Conservation (phyloP, 2,888 invertebrate genomes). For the Spodoptera exigua region DNA sequence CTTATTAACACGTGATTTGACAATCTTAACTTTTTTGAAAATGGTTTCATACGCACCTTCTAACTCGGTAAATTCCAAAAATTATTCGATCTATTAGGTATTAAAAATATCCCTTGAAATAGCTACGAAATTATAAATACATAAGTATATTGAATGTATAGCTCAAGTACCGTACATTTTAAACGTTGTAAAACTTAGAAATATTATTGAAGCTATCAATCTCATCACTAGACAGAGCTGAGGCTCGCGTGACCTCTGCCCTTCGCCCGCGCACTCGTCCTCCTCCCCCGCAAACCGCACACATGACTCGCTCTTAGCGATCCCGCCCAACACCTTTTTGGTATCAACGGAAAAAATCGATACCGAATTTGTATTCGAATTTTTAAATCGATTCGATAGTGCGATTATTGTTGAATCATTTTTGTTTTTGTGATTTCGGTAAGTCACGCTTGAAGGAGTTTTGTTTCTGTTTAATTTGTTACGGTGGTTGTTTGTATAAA, state of each 20-base stretch:
- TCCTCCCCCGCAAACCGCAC: constrained; percentile 65
- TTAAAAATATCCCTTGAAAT: neutral
- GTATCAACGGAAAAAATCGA: constrained; percentile 78
- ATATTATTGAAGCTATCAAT: constrained; percentile 62
- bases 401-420: constrained; percentile 44
- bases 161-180: constrained; percentile 14
- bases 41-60: too few relatives aligned
- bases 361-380: constrained; percentile 67
- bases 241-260: constrained; percentile 84
- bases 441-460: constrained; percentile 29
- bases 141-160: constrained; percentile 10
- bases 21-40: too few relatives aligned
- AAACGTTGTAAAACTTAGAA: constrained; percentile 57
- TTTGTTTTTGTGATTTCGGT: constrained; percentile 35
- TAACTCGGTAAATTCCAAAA: too few relatives aligned
- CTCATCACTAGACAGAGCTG: constrained; percentile 60
- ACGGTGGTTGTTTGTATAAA: neutral
- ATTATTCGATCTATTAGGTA: too few relatives aligned
- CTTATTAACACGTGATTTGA: too few relatives aligned
- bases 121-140: neutral
- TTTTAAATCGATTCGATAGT: constrained; percentile 48
- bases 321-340: constrained; percentile 83
- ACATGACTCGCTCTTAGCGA: constrained; percentile 73
- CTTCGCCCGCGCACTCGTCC: constrained; percentile 70
- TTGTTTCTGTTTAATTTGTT: constrained; percentile 16